Base-by-base conservation (phyloP, 2,888 invertebrate species). In the Spilosoma lubricipeda region DNA sequence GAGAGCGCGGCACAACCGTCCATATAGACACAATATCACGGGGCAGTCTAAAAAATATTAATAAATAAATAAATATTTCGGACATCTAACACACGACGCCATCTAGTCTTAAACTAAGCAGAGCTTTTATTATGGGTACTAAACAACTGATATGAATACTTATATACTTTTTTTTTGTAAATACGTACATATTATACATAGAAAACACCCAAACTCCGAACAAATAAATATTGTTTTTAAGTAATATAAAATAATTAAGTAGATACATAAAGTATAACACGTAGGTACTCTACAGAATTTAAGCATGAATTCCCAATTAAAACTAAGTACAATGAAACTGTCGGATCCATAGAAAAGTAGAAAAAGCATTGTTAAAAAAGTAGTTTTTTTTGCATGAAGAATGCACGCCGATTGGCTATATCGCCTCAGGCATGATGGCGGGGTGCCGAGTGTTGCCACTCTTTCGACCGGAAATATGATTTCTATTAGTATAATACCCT, bases 361-460 rank as follows among this genome's bases (percentile, higher is more conserved):
- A 90, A 88, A 90, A 90, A 81, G 83, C 86, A 91, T 91, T 92
- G 90, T 91, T 82, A 82, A 83, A 88, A 88, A 85, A 89, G 88
- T 85, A 88, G 86, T 84, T 90, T 91, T 91, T n/a, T 94, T 92
- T 91, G 89, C 93, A 94, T 93, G 90, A 91, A 92, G 93, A 92
- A 92, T 91, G 89, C 85, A 87, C 90, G 88, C 88, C 90, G 90
- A 94, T 94, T 94, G 94, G 94, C 89, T 87, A 82, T 85, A 91
- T 92, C 82, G 95, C 95, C 95, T 86, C 89, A 80, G 95, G 95
- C 95, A 86, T 92, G 90, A 92, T 93, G 91, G 91, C 93, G 93
- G 95, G 94, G 95, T 91, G 94, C 91, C 93, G 86, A 91, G 88
- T 91, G 92, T 91, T 92, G 91, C 91, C 89, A 92, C 85, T 88